These are phyloP conservation scores for Tachysurus fulvidraco DNA, from an alignment of 2,113 vertebrate species.

Conservation along the genomic window DNA sequence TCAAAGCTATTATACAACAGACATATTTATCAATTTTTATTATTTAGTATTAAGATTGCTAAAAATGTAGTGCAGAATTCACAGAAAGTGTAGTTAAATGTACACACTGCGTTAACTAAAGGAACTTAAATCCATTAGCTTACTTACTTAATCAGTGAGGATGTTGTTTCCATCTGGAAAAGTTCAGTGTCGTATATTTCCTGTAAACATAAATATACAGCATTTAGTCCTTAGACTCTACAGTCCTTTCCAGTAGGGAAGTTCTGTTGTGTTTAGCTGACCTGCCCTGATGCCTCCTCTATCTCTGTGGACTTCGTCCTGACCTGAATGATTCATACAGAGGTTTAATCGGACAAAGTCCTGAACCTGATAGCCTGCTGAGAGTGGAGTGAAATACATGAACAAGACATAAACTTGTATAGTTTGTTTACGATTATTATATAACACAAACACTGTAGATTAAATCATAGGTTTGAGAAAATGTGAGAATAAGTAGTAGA, in stretches of 20 bases:
- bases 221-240: not conserved
- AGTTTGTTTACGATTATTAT: not conserved
- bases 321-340: slow-evolving; percentile 51
- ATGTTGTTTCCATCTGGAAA: slow-evolving; percentile 70
- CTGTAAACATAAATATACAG: not conserved
- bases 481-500: too few species aligned
- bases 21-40: not conserved
- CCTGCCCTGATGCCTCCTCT: not conserved
- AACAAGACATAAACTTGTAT: not conserved
- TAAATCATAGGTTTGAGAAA: not conserved
- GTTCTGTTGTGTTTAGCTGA: slow-evolving; percentile 3
- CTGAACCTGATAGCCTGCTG: slow-evolving; percentile 26
- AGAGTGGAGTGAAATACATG: not conserved
- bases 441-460: not conserved
- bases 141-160: slow-evolving; percentile 74
- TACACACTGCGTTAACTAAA: not conserved
- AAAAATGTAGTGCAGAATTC: not conserved
- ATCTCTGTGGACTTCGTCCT: slow-evolving; percentile 63
- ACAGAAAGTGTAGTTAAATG: not conserved
- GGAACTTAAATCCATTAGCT: not conserved
- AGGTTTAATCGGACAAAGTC: slow-evolving; percentile 62
- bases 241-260: not conserved
- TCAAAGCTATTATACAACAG: not conserved
- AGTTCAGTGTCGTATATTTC: not conserved
- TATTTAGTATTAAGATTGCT: not conserved